A percentile compares a stretch with the other conserved stretches of the same genome.
These are phyloP conservation scores for Drosophila paulistorum DNA, from an alignment of 1,140 invertebrate species.

Conservation along the genomic window DNA sequence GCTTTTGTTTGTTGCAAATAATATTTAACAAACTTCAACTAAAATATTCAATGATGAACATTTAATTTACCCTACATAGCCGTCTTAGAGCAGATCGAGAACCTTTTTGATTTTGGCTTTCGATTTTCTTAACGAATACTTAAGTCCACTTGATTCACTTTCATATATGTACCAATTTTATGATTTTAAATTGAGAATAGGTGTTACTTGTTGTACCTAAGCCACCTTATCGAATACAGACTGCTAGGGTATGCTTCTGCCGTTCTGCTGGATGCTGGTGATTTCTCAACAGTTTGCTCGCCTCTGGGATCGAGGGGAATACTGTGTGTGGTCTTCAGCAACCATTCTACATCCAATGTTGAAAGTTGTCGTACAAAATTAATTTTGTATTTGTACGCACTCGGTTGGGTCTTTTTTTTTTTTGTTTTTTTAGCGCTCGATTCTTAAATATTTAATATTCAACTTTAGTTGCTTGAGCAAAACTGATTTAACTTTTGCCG, in stretches of 20 bases:
- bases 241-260: not conserved
- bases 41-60: not conserved
- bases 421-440: slow-evolving; percentile 17
- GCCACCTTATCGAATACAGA: not conserved
- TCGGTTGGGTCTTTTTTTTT: slow-evolving; percentile 25
- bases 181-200: too few species aligned
- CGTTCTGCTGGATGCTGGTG: not conserved
- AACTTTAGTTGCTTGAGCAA: slow-evolving; percentile 22
- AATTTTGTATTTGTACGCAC: slow-evolving; percentile 65
- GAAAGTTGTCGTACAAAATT: slow-evolving; percentile 62
- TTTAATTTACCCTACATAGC: not conserved
- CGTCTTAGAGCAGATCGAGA: too few species aligned
- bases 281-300: slow-evolving; percentile 22
- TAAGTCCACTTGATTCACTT: too few species aligned
- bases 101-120: too few species aligned
- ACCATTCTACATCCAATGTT: slow-evolving; percentile 5
- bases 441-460: slow-evolving; percentile 41
- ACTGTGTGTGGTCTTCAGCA: slow-evolving; percentile 32
- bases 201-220: too few species aligned
- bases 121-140: too few species aligned
- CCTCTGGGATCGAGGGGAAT: slow-evolving; percentile 35
- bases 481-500: slow-evolving; percentile 3
- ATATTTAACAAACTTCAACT: slow-evolving; percentile 53
- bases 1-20: slow-evolving; percentile 76
- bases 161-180: too few species aligned